phyloP scores from a whole-genome alignment of 2,113 vertebrate species.

The Cyphomyrus discorhynchus region DNA sequence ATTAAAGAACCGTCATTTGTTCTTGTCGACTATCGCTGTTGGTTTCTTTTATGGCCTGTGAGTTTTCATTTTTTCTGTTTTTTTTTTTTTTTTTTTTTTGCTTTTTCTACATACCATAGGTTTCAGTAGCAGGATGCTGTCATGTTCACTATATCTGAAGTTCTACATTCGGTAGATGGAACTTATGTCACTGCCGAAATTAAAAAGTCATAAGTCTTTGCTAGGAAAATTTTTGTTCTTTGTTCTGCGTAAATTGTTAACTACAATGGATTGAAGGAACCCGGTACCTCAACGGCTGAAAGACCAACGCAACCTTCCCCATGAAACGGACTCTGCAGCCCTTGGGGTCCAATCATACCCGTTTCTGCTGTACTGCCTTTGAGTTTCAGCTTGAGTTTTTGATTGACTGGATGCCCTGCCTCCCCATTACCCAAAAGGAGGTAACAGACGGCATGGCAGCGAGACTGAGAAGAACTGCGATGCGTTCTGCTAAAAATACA shows the following conservation, averaged over 20 bases:
- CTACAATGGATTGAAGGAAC: neutral
- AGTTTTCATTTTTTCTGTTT: neutral
- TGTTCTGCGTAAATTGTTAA: neutral
- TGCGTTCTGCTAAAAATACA: neutral
- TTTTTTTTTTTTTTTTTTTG: neutral
- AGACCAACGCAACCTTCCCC: neutral
- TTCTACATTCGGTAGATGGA: neutral
- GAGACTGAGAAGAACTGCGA: neutral
- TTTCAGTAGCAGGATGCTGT: neutral
- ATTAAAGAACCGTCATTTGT: neutral
- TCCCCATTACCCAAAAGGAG: neutral
- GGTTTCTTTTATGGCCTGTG: neutral
- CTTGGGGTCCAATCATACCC: neutral
- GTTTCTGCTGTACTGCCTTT: neutral
- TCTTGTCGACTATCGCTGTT: neutral
- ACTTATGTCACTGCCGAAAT: neutral
- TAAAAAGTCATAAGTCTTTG: neutral
- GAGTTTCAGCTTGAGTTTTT: slow-evolving; percentile 6
- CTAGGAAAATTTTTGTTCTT: neutral
- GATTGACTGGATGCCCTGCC: neutral
- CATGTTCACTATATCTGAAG: neutral
- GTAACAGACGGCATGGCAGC: neutral
- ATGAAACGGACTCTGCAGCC: neutral
- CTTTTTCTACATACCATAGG: neutral
- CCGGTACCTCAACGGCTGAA: neutral